Base-by-base conservation (phyloP, 2,797 vertebrate genomes). In the Channallabes apus region DNA sequence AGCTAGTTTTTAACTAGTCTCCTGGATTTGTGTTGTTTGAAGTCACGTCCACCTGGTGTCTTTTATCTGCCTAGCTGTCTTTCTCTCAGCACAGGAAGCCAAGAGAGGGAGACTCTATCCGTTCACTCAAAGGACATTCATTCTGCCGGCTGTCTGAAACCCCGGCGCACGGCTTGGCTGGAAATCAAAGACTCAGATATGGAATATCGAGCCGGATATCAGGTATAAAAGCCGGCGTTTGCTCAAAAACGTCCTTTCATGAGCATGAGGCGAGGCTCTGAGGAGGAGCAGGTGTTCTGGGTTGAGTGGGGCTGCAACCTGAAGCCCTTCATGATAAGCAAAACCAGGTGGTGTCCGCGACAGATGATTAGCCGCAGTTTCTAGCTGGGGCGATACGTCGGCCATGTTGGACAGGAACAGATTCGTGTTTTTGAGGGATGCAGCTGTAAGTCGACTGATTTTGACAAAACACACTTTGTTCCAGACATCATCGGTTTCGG, bases 201-300 rank as follows among this genome's bases (percentile, higher is more conserved):
- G 18, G 64, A 81, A 35, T 81, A 54, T 68, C 24, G 4, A 6
- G 7, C 46, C 29, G 64, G 80, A 69, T 82, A 82, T 82, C 80
- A 56, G 46, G 64, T 81, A 81, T 68, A 51, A 81, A 67, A 65
- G 79, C 62, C 7, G 0, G 7, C 14, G 6, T 46, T 59, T n/a
- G 51, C 51, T 82, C 41, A 81, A 81, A 46, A 68, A 65, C 64
- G 27, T 81, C 80, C 65, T 81, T 81, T 81, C 41, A 81, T 68
- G 41, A 68, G 41, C 64, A 9, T 41, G 61, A 29, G 20, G 5
- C 17, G 8, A 68, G 62, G 27, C n/a, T 17, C 54, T 22, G 24
- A 27, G 83, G 61, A 56, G 82, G 77, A 67, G 88, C 88, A 77
- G 71, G 61, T 46, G 65, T 71, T 72, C 77, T 11, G 77, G 77